phyloP scores from a whole-genome alignment of 1,140 invertebrate genomes.

The Drosophila kurseongensis region DNA sequence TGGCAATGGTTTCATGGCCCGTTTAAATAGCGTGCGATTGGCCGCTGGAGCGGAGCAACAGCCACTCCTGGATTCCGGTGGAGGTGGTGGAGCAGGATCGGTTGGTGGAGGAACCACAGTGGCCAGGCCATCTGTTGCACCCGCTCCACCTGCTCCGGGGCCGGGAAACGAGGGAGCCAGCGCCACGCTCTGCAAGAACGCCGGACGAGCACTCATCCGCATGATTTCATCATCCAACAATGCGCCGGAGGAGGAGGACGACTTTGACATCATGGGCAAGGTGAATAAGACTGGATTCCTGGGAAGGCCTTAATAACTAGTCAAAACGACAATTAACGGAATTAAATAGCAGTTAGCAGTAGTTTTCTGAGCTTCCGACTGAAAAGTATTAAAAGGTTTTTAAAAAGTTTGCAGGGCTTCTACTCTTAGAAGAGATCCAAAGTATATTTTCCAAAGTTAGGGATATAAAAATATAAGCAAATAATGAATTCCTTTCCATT shows the following conservation, averaged over 20 bases:
- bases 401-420: too few species aligned
- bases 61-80: slow-evolving; percentile 59
- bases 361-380: too few species aligned
- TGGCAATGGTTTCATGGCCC: slow-evolving; percentile 70
- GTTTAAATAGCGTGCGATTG: slow-evolving; percentile 51
- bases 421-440: too few species aligned
- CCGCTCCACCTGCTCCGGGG: slow-evolving; percentile 26
- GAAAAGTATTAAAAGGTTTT: too few species aligned
- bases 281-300: slow-evolving; percentile 47
- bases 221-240: slow-evolving; percentile 75
- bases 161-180: slow-evolving; percentile 57
- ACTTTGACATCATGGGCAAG: slow-evolving; percentile 82
- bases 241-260: slow-evolving; percentile 67
- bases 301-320: background rate
- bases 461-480: too few species aligned
- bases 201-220: slow-evolving; percentile 76
- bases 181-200: slow-evolving; percentile 64
- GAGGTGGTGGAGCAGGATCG: slow-evolving; percentile 27
- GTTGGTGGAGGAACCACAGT: slow-evolving; percentile 17
- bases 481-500: too few species aligned
- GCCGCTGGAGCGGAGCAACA: slow-evolving; percentile 54
- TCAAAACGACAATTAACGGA: background rate
- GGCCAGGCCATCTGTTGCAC: slow-evolving; percentile 13
- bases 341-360: too few species aligned
- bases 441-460: too few species aligned